phyloP scores from a whole-genome alignment of 2,797 vertebrate species.

The Apodemus agrarius region DNA sequence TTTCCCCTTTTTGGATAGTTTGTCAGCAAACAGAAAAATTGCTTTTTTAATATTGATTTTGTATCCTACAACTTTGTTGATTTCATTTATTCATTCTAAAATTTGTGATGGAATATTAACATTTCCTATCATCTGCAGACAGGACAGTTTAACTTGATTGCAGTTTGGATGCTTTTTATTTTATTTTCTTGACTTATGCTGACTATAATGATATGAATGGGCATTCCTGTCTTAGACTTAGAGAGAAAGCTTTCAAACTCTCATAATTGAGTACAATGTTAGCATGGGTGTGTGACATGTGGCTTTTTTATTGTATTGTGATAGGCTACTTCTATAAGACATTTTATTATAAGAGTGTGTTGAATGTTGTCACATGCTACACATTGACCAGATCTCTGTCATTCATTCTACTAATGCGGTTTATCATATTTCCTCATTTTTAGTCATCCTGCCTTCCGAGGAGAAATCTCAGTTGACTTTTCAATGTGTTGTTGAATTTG shows the following conservation, averaged over 20 bases:
- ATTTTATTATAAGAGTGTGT: not conserved
- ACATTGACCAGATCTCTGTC: not conserved
- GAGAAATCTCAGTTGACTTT: not conserved
- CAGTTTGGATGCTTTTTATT: not conserved
- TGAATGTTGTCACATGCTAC: not conserved
- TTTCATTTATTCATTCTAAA: no score
- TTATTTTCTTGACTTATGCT: not conserved
- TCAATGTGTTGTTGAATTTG: not conserved
- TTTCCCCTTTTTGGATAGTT: no score
- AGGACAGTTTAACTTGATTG: no score
- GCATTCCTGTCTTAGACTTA: not conserved
- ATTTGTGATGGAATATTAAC: no score
- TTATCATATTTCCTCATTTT: not conserved
- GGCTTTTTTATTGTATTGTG: not conserved
- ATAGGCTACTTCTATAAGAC: not conserved
- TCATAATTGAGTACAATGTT: not conserved
- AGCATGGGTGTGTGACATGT: not conserved
- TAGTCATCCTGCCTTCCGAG: not conserved
- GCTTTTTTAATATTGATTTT: no score
- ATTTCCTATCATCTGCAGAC: no score
- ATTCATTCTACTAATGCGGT: not conserved
- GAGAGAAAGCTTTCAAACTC: not conserved
- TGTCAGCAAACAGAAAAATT: no score
- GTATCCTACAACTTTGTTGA: no score
- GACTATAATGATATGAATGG: not conserved